Evolutionary conservation across 2,113 vertebrate species (phyloP).

Genomic region (Ophthalmolycus amberensis): DNA sequence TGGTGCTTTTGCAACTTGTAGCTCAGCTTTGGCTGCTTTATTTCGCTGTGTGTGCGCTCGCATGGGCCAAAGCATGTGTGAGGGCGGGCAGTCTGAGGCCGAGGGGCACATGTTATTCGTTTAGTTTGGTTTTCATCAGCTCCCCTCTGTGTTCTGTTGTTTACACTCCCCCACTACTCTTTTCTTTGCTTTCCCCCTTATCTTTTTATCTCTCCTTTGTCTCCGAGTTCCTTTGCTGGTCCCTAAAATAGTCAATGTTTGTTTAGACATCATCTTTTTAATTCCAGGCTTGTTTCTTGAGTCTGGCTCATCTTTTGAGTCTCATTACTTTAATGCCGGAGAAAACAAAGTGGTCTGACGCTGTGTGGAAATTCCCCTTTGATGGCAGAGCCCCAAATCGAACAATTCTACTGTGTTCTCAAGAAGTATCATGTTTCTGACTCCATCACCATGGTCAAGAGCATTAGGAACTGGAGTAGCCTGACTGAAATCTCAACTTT

Average conservation of each 20-base stretch:
- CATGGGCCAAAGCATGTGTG: slow-evolving; percentile 59
- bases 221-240: slow-evolving; percentile 47
- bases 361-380: slow-evolving; percentile 74
- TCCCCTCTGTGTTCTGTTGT: slow-evolving; percentile 71
- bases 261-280: slow-evolving; percentile 67
- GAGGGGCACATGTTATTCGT: slow-evolving; percentile 74
- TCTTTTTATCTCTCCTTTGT: slow-evolving; percentile 68
- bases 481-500: slow-evolving; percentile 49
- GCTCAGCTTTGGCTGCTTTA: slow-evolving; percentile 51
- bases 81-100: slow-evolving; percentile 62
- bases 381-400: slow-evolving; percentile 66
- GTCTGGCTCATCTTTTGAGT: slow-evolving; percentile 53
- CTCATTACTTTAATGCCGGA: slow-evolving; percentile 59
- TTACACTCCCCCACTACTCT: slow-evolving; percentile 62
- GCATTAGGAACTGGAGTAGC: slow-evolving; percentile 39
- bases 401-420: slow-evolving; percentile 65
- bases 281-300: slow-evolving; percentile 68
- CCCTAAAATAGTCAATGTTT: slow-evolving; percentile 62
- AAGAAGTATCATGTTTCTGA: slow-evolving; percentile 61
- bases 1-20: slow-evolving; percentile 55
- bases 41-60: slow-evolving; percentile 30
- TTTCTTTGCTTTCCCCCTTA: slow-evolving; percentile 58
- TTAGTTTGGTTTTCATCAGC: slow-evolving; percentile 77
- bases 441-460: slow-evolving; percentile 43
- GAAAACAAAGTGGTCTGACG: slow-evolving; percentile 56